Evolutionary conservation across 1,140 invertebrate species (phyloP), one percentile per base, ranked within the genome.

Genomic region (Brachystomella parvula): DNA sequence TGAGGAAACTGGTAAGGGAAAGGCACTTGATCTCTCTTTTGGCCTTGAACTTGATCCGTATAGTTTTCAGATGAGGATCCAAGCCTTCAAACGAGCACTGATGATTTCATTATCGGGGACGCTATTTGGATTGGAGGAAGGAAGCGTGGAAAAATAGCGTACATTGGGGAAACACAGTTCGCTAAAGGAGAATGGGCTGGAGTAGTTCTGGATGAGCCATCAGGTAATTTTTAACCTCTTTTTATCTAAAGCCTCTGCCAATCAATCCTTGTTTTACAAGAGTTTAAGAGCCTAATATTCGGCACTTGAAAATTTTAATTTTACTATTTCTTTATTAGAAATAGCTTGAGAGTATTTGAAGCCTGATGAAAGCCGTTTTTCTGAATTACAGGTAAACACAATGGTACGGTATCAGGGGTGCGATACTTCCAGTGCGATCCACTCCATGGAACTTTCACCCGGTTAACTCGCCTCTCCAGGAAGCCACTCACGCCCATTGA

Each of bases 131-230:
- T 98, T 32, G 92, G 92, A 75, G 94, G 94, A 39, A 88, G 86
- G n/a, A 96, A 96, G 76, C 87, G 92, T 2, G 96, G 95, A 31
- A 84, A 86, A 74, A 96, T 99, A 71, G 93, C 94, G 30, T 99
- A 91, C 78, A 94, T 98, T 67, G 96, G 96, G n/a, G 94, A 97
- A 77, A 96, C 95, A 35, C 86, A 93, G 76, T 98, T 98, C 79
- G 94, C 90, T 28, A 86, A 89, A 33, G 95, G 95, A 71, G 90
- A 95, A 66, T 98, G 95, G 95, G 94, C 93, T 74, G 96, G 96
- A 44, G 87, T 99, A 63, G 93, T 95, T 35, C 83, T 98, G 63
- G 95, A 98, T 78, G 89, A 94, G 70, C 84, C 93, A 31, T 89
- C 90, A 74, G 96, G 95, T 86, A 79, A 81, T 72, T 47, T 33